Conservation (phyloP, 2,113 vertebrate species). For the Cygnus atratus region DNA sequence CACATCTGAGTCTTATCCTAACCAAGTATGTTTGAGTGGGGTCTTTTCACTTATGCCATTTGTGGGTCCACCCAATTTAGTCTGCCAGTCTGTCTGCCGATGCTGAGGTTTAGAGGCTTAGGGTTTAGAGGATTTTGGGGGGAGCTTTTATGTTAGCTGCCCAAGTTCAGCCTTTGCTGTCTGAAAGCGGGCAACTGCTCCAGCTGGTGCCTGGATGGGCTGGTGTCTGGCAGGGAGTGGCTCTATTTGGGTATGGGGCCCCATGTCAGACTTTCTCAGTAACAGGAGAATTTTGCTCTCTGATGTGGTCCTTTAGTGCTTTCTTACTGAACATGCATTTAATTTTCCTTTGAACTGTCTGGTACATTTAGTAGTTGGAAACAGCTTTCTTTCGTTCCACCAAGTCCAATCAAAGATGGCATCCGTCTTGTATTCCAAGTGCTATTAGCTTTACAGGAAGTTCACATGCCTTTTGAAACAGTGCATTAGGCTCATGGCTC, state of each 20-base stretch:
- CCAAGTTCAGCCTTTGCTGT: background rate
- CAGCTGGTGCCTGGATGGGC: background rate
- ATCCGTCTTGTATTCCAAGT: background rate
- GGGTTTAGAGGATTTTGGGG: background rate
- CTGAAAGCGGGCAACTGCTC: accelerated
- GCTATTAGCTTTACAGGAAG: background rate
- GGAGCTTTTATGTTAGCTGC: background rate
- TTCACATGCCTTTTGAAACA: background rate
- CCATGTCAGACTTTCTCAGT: background rate
- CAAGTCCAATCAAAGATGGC: background rate
- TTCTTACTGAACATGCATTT: background rate
- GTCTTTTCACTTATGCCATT: accelerated
- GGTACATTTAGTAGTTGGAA: background rate
- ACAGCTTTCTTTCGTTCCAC: background rate
- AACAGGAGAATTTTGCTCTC: background rate
- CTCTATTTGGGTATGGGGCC: background rate
- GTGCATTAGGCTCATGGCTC: background rate
- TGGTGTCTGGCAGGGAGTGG: background rate
- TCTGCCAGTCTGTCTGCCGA: background rate
- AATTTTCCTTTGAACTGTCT: background rate
- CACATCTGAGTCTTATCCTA: background rate
- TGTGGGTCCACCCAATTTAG: background rate
- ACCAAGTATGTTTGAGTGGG: background rate
- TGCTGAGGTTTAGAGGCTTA: background rate
- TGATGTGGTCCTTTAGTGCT: background rate